A percentile compares a stretch with the other conserved stretches of the same genome.
phyloP scores from a whole-genome alignment of 2,113 vertebrate species.

The Alligator mississippiensis region DNA sequence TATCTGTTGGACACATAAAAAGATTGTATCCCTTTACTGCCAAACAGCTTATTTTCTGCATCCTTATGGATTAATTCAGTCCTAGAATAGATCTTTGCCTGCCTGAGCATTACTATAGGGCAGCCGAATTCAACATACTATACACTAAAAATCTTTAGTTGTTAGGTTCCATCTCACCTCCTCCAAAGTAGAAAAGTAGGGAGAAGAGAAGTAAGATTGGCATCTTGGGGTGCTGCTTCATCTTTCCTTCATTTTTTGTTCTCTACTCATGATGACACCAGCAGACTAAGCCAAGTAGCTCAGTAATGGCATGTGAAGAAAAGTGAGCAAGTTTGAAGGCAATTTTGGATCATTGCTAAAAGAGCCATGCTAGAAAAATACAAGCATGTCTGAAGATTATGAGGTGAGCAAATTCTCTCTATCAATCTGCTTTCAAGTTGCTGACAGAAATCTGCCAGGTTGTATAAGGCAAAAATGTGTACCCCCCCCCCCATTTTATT shows the following conservation, averaged over 20 bases:
- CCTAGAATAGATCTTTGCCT: neutral
- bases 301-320: neutral
- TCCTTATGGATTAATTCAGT: neutral
- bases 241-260: neutral
- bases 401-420: neutral
- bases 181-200: neutral
- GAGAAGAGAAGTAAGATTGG: neutral
- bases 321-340: neutral
- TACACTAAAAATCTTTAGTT: neutral
- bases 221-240: neutral
- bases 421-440: neutral
- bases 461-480: neutral
- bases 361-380: neutral
- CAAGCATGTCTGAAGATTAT: neutral
- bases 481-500: neutral
- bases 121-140: neutral
- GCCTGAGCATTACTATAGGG: rapidly evolving
- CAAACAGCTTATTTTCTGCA: neutral
- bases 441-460: constrained; percentile 7
- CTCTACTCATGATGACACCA: neutral
- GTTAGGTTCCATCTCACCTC: rapidly evolving
- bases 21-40: neutral
- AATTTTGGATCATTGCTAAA: constrained; percentile 2
- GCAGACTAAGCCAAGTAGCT: neutral
- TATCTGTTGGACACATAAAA: neutral